Evolutionary conservation across 1,140 invertebrate species (phyloP).

Genomic region (Saxidomus purpurata): DNA sequence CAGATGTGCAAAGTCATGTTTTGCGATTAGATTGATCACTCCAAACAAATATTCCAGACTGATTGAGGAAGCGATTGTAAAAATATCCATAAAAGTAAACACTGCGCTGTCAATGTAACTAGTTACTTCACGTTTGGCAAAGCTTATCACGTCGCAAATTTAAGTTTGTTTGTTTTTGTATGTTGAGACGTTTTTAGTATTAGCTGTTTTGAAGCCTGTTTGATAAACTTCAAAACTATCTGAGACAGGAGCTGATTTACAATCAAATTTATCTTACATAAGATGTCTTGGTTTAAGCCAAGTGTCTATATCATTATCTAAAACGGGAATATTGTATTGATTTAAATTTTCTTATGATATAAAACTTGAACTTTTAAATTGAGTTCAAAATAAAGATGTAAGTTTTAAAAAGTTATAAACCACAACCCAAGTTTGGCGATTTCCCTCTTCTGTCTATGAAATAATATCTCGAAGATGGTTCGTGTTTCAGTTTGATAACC

Average conservation of each 20-base stretch:
- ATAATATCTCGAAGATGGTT: too few relatives aligned
- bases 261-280: not conserved
- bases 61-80: not conserved
- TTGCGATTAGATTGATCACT: too few relatives aligned
- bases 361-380: too few relatives aligned
- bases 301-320: not conserved
- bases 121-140: not conserved
- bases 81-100: not conserved
- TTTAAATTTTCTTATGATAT: too few relatives aligned
- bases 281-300: not conserved
- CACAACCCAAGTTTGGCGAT: too few relatives aligned
- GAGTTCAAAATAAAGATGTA: too few relatives aligned
- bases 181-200: not conserved
- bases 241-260: not conserved
- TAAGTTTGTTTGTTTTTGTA: not conserved
- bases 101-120: not conserved
- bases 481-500: too few relatives aligned
- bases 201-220: not conserved
- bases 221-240: not conserved
- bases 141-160: not conserved
- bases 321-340: too few relatives aligned
- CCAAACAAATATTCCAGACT: too few relatives aligned
- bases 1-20: too few relatives aligned
- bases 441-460: too few relatives aligned
- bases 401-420: too few relatives aligned